Evolutionary conservation across 1,140 invertebrate species (phyloP), one percentile per base, ranked within the genome.

Genomic region (Planococcus citri): DNA sequence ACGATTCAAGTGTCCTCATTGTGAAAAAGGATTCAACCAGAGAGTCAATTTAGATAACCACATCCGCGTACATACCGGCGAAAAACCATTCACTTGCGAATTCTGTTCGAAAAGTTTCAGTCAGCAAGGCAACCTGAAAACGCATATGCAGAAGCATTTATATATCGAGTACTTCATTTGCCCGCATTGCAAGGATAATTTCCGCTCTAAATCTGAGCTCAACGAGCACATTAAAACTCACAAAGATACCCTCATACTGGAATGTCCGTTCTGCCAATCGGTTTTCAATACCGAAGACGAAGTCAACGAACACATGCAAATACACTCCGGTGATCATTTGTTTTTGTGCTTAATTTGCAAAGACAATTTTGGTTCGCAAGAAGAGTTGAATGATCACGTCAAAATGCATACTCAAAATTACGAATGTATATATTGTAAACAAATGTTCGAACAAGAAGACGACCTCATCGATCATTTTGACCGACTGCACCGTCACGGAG

Each of bases 291-390:
- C 94, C 79, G 94, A 95, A 78, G 91, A 88, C 74, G 94, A 95
- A 76, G 94, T 95, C 69, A 94, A 95, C 79, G 92, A 95, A 68
- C 93, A 95, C 76, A 80, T 95, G 27, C 83, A 92, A 71, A 95
- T 92, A 29, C 94, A 96, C 79, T 95, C 93, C 1, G 94, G 93
- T 3, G 94, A 96, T 78, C 94, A 95, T 77, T 93, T 93, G 0
- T 96, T 95, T 81, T 82, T 89, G 73, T 96, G 94, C 79, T 91
- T 94, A 71, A 89, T 90, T 22, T 96, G 94, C 78, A 87, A 89
- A 20, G 96, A 96, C 78, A 90, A 92, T 20, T 96, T 95, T 79
- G 80, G 91, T 72, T 92, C 93, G 78, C 93, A 93, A 78, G 90
- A 90, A 69, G 91, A 94, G 79, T 83, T 95, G 68, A 88, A 94